Evolutionary conservation across 2,113 vertebrate genomes (phyloP).

Genomic region (Hippocampus mohnikei): DNA sequence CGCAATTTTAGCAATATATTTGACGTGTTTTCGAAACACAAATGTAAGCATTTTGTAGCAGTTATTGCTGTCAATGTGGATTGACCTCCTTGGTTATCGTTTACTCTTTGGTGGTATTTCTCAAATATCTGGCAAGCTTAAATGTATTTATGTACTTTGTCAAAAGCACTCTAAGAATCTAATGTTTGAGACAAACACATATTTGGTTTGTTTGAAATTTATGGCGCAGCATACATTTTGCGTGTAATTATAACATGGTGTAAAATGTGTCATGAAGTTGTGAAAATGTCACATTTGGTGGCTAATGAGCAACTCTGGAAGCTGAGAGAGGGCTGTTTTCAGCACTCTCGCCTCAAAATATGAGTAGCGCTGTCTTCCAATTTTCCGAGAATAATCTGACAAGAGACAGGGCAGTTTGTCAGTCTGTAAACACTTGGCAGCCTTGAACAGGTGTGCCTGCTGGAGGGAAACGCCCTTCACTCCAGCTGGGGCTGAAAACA

Average conservation of each 20-base stretch:
- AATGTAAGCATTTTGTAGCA: background rate
- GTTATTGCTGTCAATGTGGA: conserved; percentile 23
- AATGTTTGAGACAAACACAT: too few relatives aligned
- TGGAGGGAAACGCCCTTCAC: too few relatives aligned
- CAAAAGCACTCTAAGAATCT: too few relatives aligned
- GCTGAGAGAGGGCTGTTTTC: background rate
- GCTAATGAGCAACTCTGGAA: background rate
- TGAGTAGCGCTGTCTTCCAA: background rate
- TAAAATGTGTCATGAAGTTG: background rate
- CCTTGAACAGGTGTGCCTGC: too few relatives aligned
- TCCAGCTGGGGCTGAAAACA: too few relatives aligned
- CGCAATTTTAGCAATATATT: conserved; percentile 16
- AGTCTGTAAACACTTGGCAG: too few relatives aligned
- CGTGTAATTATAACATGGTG: background rate
- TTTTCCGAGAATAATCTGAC: background rate
- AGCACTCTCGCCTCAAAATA: background rate
- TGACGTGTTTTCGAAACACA: conserved; percentile 30
- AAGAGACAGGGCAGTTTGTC: too few relatives aligned
- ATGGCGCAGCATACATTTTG: background rate
- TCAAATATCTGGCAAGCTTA: background rate
- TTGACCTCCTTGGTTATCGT: background rate
- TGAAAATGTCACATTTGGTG: background rate
- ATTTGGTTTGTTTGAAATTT: background rate
- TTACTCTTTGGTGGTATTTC: background rate
- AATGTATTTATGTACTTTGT: too few relatives aligned